Conservation (phyloP, 1,140 invertebrate genomes). For the Drosophila jambulina region DNA sequence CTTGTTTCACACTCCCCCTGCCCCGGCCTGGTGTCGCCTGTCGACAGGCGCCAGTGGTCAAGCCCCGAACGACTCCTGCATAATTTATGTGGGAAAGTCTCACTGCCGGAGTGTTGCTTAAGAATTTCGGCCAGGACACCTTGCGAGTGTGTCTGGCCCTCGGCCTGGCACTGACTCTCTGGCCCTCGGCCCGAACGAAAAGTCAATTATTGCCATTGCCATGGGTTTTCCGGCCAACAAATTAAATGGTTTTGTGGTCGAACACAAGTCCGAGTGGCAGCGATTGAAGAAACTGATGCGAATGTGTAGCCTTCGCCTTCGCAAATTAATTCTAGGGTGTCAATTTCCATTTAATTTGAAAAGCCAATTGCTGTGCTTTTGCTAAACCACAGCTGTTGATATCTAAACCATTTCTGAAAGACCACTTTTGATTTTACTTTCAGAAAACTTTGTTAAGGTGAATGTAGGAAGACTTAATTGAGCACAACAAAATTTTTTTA, state of each 20-base stretch:
- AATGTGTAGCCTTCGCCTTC: neutral
- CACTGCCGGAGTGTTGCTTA: slow-evolving; percentile 64
- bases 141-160: slow-evolving; percentile 27
- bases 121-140: slow-evolving; percentile 66
- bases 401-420: slow-evolving; percentile 5
- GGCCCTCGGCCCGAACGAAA: slow-evolving; percentile 11
- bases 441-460: neutral
- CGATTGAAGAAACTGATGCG: slow-evolving; percentile 16
- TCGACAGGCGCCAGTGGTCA: slow-evolving; percentile 54
- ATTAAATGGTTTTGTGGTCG: slow-evolving; percentile 71
- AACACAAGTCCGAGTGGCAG: slow-evolving; percentile 15
- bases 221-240: slow-evolving; percentile 70
- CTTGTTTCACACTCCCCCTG: slow-evolving; percentile 64
- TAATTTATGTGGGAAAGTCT: slow-evolving; percentile 80
- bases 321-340: slow-evolving; percentile 29
- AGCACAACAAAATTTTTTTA: neutral
- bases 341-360: slow-evolving; percentile 33
- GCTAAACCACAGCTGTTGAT: neutral
- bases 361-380: slow-evolving; percentile 9
- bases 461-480: neutral
- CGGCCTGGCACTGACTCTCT: slow-evolving; percentile 2
- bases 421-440: neutral
- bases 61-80: slow-evolving; percentile 43
- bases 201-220: slow-evolving; percentile 76
- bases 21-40: slow-evolving; percentile 6